Conservation (phyloP, 64 coral and sea anemone species). For the Actinia tenebrosa region DNA sequence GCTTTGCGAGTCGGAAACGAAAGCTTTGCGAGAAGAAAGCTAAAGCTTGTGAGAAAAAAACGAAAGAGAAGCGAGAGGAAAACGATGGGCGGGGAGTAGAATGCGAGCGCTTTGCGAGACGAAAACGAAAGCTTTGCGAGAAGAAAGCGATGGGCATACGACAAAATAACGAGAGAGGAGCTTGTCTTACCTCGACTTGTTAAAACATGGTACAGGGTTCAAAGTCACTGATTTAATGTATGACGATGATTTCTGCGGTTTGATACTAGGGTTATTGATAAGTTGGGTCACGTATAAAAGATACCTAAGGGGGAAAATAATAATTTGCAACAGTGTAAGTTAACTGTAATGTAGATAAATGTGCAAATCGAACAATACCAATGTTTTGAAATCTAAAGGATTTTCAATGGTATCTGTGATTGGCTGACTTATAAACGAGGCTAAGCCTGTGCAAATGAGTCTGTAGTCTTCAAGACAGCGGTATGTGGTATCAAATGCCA, state of each 20-base stretch:
- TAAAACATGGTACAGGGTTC: slow-evolving; percentile 88
- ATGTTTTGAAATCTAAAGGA: too few relatives aligned
- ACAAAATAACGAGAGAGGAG: neutral
- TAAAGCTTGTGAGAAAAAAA: neutral
- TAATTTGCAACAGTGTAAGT: too few relatives aligned
- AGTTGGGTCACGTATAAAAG: slow-evolving; percentile 86
- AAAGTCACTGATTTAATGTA: slow-evolving; percentile 91
- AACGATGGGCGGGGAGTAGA: neutral
- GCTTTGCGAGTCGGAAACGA: neutral
- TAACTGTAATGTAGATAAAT: too few relatives aligned
- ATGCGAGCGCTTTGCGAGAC: neutral
- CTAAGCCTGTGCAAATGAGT: too few relatives aligned
- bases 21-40: neutral
- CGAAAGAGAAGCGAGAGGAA: neutral
- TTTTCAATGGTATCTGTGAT: too few relatives aligned
- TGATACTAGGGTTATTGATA: slow-evolving; percentile 87
- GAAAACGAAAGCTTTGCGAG: neutral
- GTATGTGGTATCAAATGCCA: too few relatives aligned
- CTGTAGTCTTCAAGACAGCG: too few relatives aligned
- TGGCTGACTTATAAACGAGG: too few relatives aligned
- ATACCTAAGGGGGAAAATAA: slow-evolving; percentile 53
- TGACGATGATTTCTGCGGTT: slow-evolving; percentile 79
- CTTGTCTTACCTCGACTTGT: slow-evolving; percentile 48
- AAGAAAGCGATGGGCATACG: neutral
- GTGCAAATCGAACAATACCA: too few relatives aligned